These are phyloP conservation scores for Rhincodon typus DNA, from an alignment of 2,797 vertebrate genomes.

Conservation along the genomic window DNA sequence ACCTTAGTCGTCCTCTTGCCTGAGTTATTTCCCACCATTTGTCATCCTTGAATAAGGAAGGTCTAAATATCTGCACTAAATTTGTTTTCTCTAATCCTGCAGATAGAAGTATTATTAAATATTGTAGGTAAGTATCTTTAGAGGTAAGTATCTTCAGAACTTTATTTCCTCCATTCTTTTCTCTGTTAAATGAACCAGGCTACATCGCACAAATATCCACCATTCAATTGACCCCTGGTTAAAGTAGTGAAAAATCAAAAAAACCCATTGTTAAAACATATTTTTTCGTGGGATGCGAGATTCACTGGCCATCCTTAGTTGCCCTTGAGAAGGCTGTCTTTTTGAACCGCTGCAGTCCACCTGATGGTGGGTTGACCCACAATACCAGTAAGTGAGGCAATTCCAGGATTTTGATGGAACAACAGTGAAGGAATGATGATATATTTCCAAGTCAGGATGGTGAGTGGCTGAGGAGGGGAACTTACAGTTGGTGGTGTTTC, in stretches of 20 bases:
- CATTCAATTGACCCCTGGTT: neutral
- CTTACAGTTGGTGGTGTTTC: no score
- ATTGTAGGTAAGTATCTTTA: neutral
- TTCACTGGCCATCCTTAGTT: no score
- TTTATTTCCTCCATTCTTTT: neutral
- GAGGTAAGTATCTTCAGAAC: neutral
- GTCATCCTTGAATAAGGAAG: neutral
- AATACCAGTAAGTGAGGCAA: no score
- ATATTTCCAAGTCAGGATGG: no score
- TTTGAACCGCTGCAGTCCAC: no score
- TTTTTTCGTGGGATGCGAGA: no score
- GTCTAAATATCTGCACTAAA: neutral
- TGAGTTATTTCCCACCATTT: neutral
- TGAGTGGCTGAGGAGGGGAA: no score
- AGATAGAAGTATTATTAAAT: neutral
- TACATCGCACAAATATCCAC: neutral
- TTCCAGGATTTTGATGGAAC: no score
- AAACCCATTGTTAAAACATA: neutral
- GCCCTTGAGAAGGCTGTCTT: no score
- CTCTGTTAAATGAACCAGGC: neutral
- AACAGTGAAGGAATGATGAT: no score
- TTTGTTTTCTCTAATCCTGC: neutral
- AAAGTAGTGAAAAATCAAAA: neutral
- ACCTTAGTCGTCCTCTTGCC: neutral
- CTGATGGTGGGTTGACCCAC: no score